Base-by-base conservation (phyloP, 2,113 vertebrate species). In the Oncorhynchus tshawytscha region DNA sequence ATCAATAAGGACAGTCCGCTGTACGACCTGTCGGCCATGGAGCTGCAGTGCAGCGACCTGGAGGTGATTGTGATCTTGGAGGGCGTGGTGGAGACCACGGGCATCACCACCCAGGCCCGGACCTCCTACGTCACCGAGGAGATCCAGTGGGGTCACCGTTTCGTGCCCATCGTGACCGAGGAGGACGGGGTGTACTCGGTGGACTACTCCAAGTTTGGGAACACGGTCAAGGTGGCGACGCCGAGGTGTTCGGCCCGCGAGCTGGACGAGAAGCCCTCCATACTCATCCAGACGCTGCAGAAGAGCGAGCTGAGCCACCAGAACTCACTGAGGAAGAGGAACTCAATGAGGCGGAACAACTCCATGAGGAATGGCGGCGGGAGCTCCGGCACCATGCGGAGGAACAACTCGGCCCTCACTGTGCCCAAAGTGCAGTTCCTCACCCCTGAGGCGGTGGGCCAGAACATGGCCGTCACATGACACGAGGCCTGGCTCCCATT, bases 141-240 rank as follows among this genome's bases (percentile, higher is more conserved):
- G 92, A 99, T 99, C 88, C 94, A 95, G 45, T 99, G 98, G 98
- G 98, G 98, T 1, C 96, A 99, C 85, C 96, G 97, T 71, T 99
- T 99, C 0, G 95, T 98, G 80, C 95, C 98, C 62, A 97, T 99
- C 0, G 97, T 99, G 11, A 95, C 96, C 0, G 98, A 99, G 81
- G 98, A 99, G 87, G 98, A 99, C 71, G 98, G 97, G 0, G 93
- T 96, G 1, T 99, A 99, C 0, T 95, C 97, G 0, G 98, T 99
- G 0, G 98, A 99, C 86, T 99, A 99, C 89, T 99, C 98, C 76
- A 99, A 99, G 83, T 99, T 99, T 0, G 98, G 98, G 16, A 99
- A 99, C 89, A 98, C 96, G 0, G 82, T 96, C 54, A 98, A 96
- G 84, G 96, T 98, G 22, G 90, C 94, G 0, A 97, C 97, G 0